Evolutionary conservation across 2,113 vertebrate species (phyloP), one percentile per base, ranked within the genome.

Genomic region (Nerophis lumbriciformis): DNA sequence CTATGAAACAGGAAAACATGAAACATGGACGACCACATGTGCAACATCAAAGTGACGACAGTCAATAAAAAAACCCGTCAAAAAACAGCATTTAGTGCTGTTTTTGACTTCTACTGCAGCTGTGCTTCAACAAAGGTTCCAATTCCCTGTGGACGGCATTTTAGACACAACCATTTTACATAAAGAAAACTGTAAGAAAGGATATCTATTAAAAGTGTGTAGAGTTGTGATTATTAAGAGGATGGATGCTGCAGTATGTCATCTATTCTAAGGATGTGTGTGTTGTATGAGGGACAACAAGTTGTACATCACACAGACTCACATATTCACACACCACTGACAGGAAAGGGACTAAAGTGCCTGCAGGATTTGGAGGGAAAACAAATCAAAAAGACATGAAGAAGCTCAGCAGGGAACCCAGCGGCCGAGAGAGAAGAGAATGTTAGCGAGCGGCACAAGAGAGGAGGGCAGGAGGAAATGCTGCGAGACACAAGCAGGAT

Each of bases 401-500:
- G 59, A 59, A 44, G 53, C 64, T 57, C 38, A 48, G 53, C 21
- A n/a, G 39, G 39, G 63, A 48, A 63, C 53, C 37, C 42, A 11
- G 62, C 65, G 71, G 61, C 47, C 48, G 69, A 76, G 76, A 79
- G 71, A 83, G 69, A 73, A 73, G 57, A 36, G 58, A 50, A 13
- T 62, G 63, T 62, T 55, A 35, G 49, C 44, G 55, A 64, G 66
- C 7, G 36, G 51, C 19, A 54, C 63, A 21, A 66, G 59, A 63
- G 74, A 61, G 67, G 70, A 74, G 82, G 77, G 77, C 79, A 82
- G 81, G 84, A 82, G 84, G 83, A 76, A 85, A 73, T 68, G 36
- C 63, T 37, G 78, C 73, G 70, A 85, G 84, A 85, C 83, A 86
- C 83, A 86, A 88, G 83, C 79, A 86, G 86, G 83, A 86, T 88